phyloP scores from a whole-genome alignment of 2,797 vertebrate species.

The Eospalax fontanierii region DNA sequence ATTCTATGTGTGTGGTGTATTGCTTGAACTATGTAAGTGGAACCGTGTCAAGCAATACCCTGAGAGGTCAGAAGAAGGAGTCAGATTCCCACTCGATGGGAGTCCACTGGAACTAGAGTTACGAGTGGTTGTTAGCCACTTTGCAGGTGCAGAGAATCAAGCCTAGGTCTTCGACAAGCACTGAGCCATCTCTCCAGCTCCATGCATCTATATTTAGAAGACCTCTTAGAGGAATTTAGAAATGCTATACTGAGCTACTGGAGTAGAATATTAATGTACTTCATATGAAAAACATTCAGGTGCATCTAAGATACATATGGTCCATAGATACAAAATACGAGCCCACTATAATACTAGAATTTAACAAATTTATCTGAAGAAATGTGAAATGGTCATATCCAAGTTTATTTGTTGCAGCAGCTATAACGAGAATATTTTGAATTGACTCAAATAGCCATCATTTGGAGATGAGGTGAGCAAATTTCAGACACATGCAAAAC shows the following conservation, averaged over 20 bases:
- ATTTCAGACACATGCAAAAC: background rate
- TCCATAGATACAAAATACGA: background rate
- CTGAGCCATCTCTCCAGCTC: too few species aligned
- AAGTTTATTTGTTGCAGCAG: background rate
- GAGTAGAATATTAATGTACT: background rate
- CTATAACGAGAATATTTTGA: background rate
- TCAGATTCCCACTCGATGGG: too few species aligned
- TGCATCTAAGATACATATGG: background rate
- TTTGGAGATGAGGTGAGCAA: background rate
- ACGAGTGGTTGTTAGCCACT: too few species aligned
- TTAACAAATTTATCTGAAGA: conserved; percentile 39
- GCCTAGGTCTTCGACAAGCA: too few species aligned
- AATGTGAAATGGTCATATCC: background rate
- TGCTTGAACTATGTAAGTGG: too few species aligned
- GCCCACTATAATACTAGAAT: background rate
- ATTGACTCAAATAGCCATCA: background rate
- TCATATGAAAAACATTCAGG: background rate
- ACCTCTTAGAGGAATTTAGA: background rate
- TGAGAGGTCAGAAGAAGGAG: too few species aligned
- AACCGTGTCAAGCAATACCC: too few species aligned
- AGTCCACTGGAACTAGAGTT: too few species aligned
- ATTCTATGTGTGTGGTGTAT: too few species aligned
- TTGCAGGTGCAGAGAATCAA: too few species aligned
- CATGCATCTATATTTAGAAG: background rate
- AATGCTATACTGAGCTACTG: background rate